Evolutionary conservation across 1,140 invertebrate genomes (phyloP).

Genomic region (Elymnias hypermnestra): DNA sequence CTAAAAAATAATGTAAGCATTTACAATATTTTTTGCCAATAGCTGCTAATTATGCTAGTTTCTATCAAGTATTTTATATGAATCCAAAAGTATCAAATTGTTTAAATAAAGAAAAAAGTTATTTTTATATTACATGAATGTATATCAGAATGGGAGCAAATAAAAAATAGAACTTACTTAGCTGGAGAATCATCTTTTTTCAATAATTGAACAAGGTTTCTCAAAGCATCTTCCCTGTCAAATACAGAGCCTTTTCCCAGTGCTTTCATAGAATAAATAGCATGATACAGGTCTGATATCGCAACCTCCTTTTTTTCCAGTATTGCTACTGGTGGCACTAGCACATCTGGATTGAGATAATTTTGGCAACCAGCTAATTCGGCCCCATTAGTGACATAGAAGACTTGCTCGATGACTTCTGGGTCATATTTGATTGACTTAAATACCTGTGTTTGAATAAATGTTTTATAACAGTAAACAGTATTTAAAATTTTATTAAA

Average conservation of each 20-base stretch:
- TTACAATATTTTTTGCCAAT: no score
- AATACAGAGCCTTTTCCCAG: constrained; percentile 54
- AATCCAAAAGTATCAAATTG: no score
- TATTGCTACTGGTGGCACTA: constrained; percentile 33
- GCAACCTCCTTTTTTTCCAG: constrained; percentile 59
- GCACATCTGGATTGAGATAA: constrained; percentile 49
- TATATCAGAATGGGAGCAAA: no score
- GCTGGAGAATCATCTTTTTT: constrained; percentile 87
- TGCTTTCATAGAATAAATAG: constrained; percentile 60
- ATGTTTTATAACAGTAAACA: no score
- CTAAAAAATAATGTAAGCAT: no score
- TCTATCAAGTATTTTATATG: no score
- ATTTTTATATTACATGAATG: no score
- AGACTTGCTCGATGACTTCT: constrained; percentile 61
- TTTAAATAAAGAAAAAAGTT: no score
- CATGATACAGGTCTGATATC: constrained; percentile 57
- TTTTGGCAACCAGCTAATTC: constrained; percentile 51
- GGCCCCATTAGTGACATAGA: constrained; percentile 58
- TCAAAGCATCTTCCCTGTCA: constrained; percentile 78
- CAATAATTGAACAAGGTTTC: constrained; percentile 80
- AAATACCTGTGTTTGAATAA: no score
- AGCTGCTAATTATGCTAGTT: no score
- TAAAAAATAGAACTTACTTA: constrained; percentile 75
- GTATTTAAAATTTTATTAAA: no score
- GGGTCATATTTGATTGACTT: constrained; percentile 41